phyloP scores from a whole-genome alignment of 2,797 vertebrate species.

The Valencia hispanica region DNA sequence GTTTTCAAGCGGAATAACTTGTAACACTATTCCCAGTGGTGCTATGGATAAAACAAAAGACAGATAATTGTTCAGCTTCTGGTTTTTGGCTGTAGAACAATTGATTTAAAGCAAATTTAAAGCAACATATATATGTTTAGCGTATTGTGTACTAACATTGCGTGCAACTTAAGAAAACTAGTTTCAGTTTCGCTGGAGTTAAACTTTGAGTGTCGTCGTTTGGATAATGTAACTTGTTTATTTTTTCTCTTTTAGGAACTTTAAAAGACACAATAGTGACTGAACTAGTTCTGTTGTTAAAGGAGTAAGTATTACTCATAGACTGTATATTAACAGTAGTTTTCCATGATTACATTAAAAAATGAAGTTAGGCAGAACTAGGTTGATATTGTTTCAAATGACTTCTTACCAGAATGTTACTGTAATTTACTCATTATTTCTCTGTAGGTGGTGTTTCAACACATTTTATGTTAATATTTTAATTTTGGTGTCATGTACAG shows the following conservation, averaged over 20 bases:
- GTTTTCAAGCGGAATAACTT: too few species aligned
- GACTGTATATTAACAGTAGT: too few species aligned
- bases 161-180: background rate
- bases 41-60: background rate
- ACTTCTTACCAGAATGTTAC: background rate
- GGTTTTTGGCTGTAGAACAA: too few species aligned
- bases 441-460: background rate
- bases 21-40: background rate
- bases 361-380: background rate
- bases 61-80: too few species aligned
- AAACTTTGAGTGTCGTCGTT: background rate
- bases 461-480: background rate
- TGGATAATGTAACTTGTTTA: background rate
- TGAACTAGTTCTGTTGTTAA: background rate
- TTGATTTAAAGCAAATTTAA: too few species aligned
- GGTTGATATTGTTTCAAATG: background rate
- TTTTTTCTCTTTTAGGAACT: background rate
- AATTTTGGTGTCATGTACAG: background rate
- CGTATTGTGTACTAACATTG: background rate
- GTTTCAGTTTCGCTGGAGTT: background rate
- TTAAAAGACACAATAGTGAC: constrained; percentile 2
- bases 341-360: background rate
- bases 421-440: background rate
- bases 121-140: background rate
- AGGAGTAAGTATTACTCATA: constrained; percentile 14